phyloP scores from a whole-genome alignment of 2,113 vertebrate genomes.

The Psittacula cyanocephala region DNA sequence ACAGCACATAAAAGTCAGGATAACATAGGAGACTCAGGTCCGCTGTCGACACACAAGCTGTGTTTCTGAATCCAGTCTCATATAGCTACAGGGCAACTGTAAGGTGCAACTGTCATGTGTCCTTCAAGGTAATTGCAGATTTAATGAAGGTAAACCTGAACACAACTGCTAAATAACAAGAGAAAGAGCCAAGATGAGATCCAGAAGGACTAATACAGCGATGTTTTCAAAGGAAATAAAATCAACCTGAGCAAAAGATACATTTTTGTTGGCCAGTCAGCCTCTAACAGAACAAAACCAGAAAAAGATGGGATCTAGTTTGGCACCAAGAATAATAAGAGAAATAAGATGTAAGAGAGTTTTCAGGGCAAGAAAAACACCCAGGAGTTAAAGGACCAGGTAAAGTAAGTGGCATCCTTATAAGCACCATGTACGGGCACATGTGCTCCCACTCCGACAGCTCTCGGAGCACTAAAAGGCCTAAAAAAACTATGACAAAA shows the following conservation, averaged over 20 bases:
- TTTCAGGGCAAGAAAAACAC: neutral
- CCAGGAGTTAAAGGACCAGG: neutral
- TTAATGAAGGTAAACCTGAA: neutral
- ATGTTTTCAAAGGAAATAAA: neutral
- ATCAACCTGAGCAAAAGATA: neutral
- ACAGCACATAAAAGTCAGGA: neutral
- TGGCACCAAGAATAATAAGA: neutral
- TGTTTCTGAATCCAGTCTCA: neutral
- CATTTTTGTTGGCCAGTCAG: neutral
- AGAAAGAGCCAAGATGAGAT: neutral
- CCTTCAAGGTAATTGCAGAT: neutral
- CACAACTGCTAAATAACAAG: neutral
- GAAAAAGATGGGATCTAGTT: neutral
- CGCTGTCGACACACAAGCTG: neutral
- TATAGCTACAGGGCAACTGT: neutral
- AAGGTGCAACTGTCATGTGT: neutral
- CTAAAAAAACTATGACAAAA: neutral
- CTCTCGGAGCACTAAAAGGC: rapidly evolving
- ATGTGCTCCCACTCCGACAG: rapidly evolving
- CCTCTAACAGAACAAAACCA: neutral
- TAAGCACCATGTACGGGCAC: neutral
- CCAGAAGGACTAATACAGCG: neutral
- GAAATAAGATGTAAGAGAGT: neutral
- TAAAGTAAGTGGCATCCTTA: neutral
- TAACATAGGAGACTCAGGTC: no score